phyloP scores from a whole-genome alignment of 1,140 invertebrate genomes.

The Brachionus koreanus region DNA sequence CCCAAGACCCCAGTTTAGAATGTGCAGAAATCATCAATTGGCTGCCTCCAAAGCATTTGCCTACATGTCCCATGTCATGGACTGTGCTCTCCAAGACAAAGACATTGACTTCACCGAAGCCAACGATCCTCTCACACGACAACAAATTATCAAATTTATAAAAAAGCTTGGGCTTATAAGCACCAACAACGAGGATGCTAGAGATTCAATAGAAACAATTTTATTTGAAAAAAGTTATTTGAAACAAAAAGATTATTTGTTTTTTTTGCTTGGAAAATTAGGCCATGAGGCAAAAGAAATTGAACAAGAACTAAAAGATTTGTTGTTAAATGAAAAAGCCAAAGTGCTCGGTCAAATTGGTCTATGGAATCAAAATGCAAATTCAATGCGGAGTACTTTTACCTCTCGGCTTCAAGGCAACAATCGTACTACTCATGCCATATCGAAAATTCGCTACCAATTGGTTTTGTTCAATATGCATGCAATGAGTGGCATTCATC shows the following conservation, averaged over 20 bases:
- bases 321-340: neutral
- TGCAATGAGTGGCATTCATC: neutral
- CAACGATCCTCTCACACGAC: neutral
- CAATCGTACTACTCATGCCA: neutral
- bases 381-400: neutral
- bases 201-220: neutral
- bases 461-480: neutral
- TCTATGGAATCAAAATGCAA: neutral
- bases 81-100: neutral
- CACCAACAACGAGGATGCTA: neutral
- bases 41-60: neutral
- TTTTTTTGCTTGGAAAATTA: neutral
- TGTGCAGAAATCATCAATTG: neutral
- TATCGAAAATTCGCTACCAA: constrained; percentile 1
- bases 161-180: neutral
- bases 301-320: neutral
- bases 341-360: neutral
- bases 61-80: neutral
- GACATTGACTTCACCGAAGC: neutral
- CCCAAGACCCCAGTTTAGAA: neutral
- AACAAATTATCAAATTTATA: neutral
- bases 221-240: neutral
- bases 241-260: neutral
- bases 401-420: neutral
- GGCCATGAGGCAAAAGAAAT: neutral